Evolutionary conservation across 2,888 invertebrate species (phyloP), one percentile per base, ranked within the genome.

Genomic region (Mylabris sibirica): DNA sequence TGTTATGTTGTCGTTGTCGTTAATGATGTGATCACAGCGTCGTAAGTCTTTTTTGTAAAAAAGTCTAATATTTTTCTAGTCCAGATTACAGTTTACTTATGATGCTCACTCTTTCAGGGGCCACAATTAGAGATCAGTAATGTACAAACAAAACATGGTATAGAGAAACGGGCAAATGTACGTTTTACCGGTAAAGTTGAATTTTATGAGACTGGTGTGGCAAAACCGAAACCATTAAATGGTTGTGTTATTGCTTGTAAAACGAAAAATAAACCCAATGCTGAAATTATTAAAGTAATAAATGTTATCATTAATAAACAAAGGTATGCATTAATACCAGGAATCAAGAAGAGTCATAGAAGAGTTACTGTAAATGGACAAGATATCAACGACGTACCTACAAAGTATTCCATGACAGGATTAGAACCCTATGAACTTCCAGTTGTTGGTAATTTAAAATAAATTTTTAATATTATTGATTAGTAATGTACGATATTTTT

Each of bases 401-500:
- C 90, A 72, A 87, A 88, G 72, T 92, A 91, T 78, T 87, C 89
- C 62, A 87, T 91, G 77, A 89, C 88, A 75, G 92, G 91, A 35
- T 85, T 92, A 67, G 89, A 90, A 78, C 87, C 87, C 79, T 89
- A 90, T 79, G 91, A 92, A 83, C 84, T 91, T n/a, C 91, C 91
- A 63, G 91, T 90, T 76, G 89, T 91, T 76, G 91, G 91, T 91
- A 85, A 87, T 86, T 78, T 38, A 8, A 14, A 41, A 34, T 12
- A 6, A 65, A 22, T 6, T 59, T 11, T 59, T 11, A 49, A 22
- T 17, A 8, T 9, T 62, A 35, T 14, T 9, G 5, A 17, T 59
- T 26, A 22, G n/a, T 63, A 60, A 60, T 24, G 1, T 11, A 17
- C 17, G 24, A 60, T 17, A 60, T 24, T 17, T 24, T 75, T 49